Base-by-base conservation (phyloP, 2,797 vertebrate species). In the Hippopotamyrus pictus region DNA sequence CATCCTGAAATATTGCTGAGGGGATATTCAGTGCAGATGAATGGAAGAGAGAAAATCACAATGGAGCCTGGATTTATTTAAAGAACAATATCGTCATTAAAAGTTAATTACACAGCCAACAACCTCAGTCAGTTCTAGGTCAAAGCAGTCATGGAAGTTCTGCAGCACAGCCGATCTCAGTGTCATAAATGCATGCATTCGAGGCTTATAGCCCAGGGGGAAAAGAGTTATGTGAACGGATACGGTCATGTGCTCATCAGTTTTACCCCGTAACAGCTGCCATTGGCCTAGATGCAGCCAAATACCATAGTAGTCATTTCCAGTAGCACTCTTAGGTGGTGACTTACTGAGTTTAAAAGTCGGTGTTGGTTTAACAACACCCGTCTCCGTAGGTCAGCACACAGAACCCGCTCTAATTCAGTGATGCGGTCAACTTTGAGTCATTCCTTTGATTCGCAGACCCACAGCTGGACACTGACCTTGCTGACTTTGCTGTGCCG, bases 51-150 rank as follows among this genome's bases (percentile, higher is more conserved):
- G 76, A 48, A 50, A 85, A 85, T 50, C 83, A 85, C 50, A 50
- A 53, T 85, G 83, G 46, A 85, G 50, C 19, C 83, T 87, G 85
- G 50, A 37, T 87, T 87, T 87, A 87, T 54, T 87, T 54, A 87
- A 57, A 87, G 85, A 33, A 87, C 25, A 41, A 41, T 41, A 86
- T 86, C 46, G 29, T 86, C 83, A 50, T 62, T 14, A 89, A n/a
- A 82, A 59, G 73, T 82, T 57, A 82, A 89, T 82, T 89, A 54
- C 79, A 65, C 17, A 84, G 79, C 79, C 41, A 89, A 33, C 79
- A 84, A 5, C 29, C 51, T 25, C 46, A 62, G 33, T 85, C 5
- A 50, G 46, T 82, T 82, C 22, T 88, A 88, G 44, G 37, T 87
- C 85, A 54, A 53, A 57, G 51, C 76, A 89, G 76, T 46, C 88